Percentiles rank a stretch among this genome's conserved stretches.
Conservation (phyloP, 2,888 invertebrate genomes). For the Meloe dianella region DNA sequence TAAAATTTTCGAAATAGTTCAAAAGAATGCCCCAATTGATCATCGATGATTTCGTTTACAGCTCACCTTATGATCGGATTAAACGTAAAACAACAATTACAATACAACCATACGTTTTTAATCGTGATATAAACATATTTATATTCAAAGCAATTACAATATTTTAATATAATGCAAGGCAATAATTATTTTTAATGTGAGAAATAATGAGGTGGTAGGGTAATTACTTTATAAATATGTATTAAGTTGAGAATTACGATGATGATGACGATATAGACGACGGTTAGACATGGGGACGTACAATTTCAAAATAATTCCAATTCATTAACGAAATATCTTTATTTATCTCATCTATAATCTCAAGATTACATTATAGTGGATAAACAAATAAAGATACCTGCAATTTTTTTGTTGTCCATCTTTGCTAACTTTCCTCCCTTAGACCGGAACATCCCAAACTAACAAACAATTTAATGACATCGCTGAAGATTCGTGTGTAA, state of each 20-base stretch:
- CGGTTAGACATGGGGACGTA: neutral
- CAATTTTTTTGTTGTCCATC: neutral
- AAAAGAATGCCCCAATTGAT: neutral
- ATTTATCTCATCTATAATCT: neutral
- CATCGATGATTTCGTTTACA: neutral
- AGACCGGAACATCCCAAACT: constrained; percentile 52
- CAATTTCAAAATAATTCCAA: neutral
- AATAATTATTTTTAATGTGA: constrained; percentile 3
- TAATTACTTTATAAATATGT: neutral
- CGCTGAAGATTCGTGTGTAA: constrained; percentile 40
- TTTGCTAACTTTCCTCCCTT: constrained; percentile 21
- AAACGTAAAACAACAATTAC: no score
- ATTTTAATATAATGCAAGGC: neutral
- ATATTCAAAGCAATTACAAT: neutral
- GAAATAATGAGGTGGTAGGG: neutral
- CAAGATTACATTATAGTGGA: neutral
- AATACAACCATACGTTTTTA: no score
- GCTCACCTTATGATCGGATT: no score
- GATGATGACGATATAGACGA: neutral
- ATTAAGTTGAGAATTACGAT: constrained; percentile 4
- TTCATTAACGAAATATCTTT: neutral
- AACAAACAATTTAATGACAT: constrained; percentile 52
- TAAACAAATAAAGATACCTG: neutral
- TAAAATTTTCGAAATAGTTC: neutral
- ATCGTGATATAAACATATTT: neutral